Evolutionary conservation across 1,140 invertebrate genomes (phyloP), one percentile per base, ranked within the genome.

Genomic region (Cydia pomonella): DNA sequence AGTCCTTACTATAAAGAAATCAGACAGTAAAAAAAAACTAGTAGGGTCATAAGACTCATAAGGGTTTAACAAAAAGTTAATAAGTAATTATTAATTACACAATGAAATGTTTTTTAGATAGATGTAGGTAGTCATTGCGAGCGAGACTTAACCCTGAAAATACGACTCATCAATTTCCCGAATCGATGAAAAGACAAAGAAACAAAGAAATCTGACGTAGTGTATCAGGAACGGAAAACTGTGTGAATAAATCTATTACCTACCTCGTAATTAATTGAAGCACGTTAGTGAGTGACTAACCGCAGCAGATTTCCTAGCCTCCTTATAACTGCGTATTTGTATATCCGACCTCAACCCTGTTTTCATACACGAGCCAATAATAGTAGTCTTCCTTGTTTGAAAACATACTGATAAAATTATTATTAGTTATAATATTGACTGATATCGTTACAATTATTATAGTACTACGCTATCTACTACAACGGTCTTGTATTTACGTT

Each of bases 161-260:
- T 21, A 50, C 0, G 53, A 59, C 16, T 59, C 53, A 59, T 59
- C 53, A 23, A 10, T 59, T 18, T 12, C 53, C 53, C 53, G 7
- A 18, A 59, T 23, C 53, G 53, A 59, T 59, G 53, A 59, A 59
- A 53, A 59, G 1, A 59, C 53, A 59, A 59, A 59, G 53, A 59
- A 59, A 59, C 53, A 59, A 59, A 59, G 53, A 21, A 59, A 23
- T 59, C 21, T 7, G 53, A 59, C 9, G 16, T 47, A 16, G 3
- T n/a, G 16, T n/a, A 18, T 50, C 47, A 47, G 44, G n/a, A 53
- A 16, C 21, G 53, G 53, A 23, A 50, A 50, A 59, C 53, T 59
- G 53, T 59, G 53, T 23, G 21, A 23, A 59, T 59, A 9, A 59
- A 23, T 59, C 7, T 59, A 59, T 59, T 59, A 23, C 50, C n/a